Conservation (phyloP, 2,113 vertebrate genomes). For the Archilochus colubris region DNA sequence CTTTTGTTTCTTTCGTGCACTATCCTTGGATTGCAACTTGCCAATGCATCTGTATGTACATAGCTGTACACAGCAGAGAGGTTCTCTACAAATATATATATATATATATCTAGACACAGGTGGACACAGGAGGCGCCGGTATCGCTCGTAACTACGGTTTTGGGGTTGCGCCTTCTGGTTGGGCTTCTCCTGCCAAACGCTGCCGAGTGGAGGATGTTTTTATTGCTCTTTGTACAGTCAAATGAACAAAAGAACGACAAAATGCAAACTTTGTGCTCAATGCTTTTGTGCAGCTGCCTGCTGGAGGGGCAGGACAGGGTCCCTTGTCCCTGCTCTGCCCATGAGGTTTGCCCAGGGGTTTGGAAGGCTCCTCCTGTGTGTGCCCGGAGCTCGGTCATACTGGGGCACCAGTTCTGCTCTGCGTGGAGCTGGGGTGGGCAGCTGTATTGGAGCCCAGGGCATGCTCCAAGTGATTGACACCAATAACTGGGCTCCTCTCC, state of each 20-base stretch:
- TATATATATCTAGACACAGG: neutral
- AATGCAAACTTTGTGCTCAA: neutral
- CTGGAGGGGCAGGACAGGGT: neutral
- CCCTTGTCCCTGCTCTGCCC: neutral
- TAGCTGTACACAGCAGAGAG: neutral
- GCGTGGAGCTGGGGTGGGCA: neutral
- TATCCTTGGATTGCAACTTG: slow-evolving; percentile 58
- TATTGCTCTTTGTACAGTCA: slow-evolving; percentile 46
- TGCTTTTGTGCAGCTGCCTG: neutral
- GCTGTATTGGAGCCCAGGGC: neutral
- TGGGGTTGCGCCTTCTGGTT: neutral
- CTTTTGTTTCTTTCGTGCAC: slow-evolving; percentile 48
- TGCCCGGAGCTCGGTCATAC: neutral
- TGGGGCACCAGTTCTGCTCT: neutral
- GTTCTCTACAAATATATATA: slow-evolving; percentile 11
- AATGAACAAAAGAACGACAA: slow-evolving; percentile 30
- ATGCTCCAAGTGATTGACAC: rapidly evolving
- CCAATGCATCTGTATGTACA: slow-evolving; percentile 60
- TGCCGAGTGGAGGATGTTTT: slow-evolving; percentile 33
- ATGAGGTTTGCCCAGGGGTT: rapidly evolving
- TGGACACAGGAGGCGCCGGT: neutral
- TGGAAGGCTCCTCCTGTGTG: neutral
- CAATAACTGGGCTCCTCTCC: rapidly evolving
- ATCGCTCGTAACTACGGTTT: neutral
- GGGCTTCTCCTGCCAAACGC: neutral